Evolutionary conservation across 2,113 vertebrate genomes (phyloP).

Genomic region (Vanacampus margaritifer): DNA sequence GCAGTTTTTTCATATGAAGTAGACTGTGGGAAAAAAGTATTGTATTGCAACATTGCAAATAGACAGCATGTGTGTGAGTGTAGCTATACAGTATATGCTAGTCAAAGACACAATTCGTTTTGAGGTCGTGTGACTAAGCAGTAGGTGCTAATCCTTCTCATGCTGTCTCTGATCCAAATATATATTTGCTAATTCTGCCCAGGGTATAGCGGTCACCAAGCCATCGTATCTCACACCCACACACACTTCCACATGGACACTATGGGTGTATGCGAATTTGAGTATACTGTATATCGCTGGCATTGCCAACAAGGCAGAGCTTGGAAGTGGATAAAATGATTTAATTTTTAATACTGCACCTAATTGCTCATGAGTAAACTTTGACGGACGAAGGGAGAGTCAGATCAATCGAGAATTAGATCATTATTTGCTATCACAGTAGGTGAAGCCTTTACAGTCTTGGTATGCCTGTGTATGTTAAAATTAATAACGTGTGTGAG

Average conservation of each 20-base stretch:
- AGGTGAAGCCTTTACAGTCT: constrained; percentile 28
- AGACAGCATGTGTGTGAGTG: neutral
- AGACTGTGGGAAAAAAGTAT: neutral
- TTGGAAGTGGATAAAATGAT: constrained; percentile 7
- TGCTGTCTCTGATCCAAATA: constrained; percentile 61
- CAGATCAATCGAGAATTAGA: neutral
- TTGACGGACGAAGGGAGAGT: constrained; percentile 15
- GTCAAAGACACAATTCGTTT: constrained; percentile 31
- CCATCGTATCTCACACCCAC: constrained; percentile 16
- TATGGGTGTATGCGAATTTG: neutral
- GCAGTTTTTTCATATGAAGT: neutral
- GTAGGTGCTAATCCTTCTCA: constrained; percentile 63
- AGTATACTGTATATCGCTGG: constrained; percentile 7
- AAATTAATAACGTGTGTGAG: constrained; percentile 20
- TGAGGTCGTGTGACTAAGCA: constrained; percentile 45
- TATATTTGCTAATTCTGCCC: constrained; percentile 60
- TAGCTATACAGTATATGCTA: constrained; percentile 15
- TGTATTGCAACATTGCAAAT: neutral
- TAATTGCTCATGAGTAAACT: constrained; percentile 4
- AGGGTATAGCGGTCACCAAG: constrained; percentile 38
- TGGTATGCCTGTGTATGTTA: constrained; percentile 27
- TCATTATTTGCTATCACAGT: neutral
- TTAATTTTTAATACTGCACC: constrained; percentile 31
- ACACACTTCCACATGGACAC: constrained; percentile 4
- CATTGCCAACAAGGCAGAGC: constrained; percentile 7